Evolutionary conservation across 2,888 invertebrate genomes (phyloP).

Genomic region (Pteria penguin): DNA sequence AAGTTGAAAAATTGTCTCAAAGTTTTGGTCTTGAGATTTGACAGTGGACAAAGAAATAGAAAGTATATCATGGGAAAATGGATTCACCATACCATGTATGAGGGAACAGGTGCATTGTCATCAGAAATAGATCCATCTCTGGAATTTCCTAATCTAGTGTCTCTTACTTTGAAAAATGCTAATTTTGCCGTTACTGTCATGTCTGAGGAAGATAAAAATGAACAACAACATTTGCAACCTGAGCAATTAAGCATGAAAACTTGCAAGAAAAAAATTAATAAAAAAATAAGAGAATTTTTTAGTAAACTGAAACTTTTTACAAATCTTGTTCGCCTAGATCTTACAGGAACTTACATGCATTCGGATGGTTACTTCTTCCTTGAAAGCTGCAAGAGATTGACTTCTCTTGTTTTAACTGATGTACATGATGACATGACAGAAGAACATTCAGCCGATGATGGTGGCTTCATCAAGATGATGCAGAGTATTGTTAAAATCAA

Average conservation of each 20-base stretch:
- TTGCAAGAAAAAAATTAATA: background rate
- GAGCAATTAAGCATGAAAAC: background rate
- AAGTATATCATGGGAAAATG: background rate
- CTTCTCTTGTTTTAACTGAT: background rate
- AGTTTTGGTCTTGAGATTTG: background rate
- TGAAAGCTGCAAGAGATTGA: background rate
- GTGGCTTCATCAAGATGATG: background rate
- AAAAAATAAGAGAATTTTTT: background rate
- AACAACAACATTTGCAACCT: no score
- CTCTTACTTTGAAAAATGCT: background rate
- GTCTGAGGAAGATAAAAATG: no score
- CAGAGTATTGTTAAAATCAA: background rate
- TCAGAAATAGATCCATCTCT: background rate
- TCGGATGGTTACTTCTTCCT: background rate
- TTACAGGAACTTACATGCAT: background rate
- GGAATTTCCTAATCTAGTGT: background rate
- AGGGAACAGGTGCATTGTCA: no score
- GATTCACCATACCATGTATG: background rate
- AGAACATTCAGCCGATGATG: background rate
- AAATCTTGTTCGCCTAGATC: background rate
- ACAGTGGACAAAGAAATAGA: background rate
- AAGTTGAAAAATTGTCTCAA: background rate
- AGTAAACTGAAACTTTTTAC: background rate
- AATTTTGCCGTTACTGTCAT: background rate
- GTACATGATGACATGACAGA: background rate